Conservation (phyloP, 2,888 invertebrate genomes). For the Periphyllus acericola region DNA sequence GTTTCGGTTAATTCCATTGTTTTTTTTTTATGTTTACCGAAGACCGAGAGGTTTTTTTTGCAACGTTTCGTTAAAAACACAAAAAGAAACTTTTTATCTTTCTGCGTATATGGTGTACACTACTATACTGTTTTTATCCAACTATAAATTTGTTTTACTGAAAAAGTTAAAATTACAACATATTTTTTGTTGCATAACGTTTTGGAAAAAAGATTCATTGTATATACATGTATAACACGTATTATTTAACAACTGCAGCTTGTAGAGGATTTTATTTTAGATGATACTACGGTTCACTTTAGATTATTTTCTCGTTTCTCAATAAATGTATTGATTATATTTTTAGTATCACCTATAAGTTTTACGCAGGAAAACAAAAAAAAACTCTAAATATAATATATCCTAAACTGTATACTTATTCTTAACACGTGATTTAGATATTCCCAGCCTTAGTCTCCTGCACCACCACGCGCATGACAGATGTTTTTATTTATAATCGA, state of each 20-base stretch:
- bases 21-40: background rate
- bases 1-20: background rate
- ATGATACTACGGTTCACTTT: background rate
- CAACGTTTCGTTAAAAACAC: background rate
- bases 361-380: too few relatives aligned
- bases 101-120: background rate
- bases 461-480: background rate
- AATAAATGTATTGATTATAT: background rate
- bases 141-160: background rate
- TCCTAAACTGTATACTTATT: too few relatives aligned
- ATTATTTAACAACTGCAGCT: too few relatives aligned
- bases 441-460: background rate
- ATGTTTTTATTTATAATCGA: background rate
- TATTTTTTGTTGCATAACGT: background rate
- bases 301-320: too few relatives aligned
- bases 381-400: too few relatives aligned
- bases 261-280: too few relatives aligned
- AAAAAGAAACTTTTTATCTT: background rate
- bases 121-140: background rate
- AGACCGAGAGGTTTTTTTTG: background rate
- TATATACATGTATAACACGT: background rate
- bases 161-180: constrained; percentile 1
- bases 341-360: background rate
- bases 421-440: too few relatives aligned
- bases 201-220: background rate